Evolutionary conservation across 2,888 invertebrate species (phyloP).

Genomic region (Erebia aethiops): DNA sequence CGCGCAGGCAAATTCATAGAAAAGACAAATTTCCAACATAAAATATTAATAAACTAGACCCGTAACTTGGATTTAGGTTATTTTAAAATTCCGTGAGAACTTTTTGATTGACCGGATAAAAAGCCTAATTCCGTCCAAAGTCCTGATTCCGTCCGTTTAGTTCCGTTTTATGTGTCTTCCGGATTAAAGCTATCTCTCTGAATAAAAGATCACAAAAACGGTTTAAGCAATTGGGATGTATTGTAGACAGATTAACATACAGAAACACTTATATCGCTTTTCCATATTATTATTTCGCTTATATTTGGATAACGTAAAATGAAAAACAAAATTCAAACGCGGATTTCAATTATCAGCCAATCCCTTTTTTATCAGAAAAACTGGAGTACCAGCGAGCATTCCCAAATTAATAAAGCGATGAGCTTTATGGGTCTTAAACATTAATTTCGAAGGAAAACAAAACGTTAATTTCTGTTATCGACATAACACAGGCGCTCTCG

Average conservation of each 20-base stretch:
- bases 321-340: not conserved
- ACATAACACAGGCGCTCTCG: slow-evolving; percentile 51
- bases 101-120: no score
- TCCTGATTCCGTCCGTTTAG: no score
- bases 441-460: slow-evolving; percentile 48
- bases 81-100: no score
- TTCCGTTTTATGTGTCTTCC: no score
- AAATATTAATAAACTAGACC: not conserved
- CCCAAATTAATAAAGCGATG: slow-evolving; percentile 53
- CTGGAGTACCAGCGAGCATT: slow-evolving; percentile 35
- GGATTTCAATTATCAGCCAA: not conserved
- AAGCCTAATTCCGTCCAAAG: no score
- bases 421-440: slow-evolving; percentile 46
- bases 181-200: no score
- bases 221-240: no score
- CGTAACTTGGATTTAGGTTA: no score
- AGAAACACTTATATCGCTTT: not conserved
- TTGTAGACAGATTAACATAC: not conserved
- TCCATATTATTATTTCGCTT: not conserved
- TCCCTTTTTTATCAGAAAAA: not conserved
- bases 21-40: not conserved
- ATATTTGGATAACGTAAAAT: not conserved
- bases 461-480: slow-evolving; percentile 64
- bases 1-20: not conserved
- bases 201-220: no score